Conservation (phyloP, 2,113 vertebrate genomes). For the Ascaphus truei region DNA sequence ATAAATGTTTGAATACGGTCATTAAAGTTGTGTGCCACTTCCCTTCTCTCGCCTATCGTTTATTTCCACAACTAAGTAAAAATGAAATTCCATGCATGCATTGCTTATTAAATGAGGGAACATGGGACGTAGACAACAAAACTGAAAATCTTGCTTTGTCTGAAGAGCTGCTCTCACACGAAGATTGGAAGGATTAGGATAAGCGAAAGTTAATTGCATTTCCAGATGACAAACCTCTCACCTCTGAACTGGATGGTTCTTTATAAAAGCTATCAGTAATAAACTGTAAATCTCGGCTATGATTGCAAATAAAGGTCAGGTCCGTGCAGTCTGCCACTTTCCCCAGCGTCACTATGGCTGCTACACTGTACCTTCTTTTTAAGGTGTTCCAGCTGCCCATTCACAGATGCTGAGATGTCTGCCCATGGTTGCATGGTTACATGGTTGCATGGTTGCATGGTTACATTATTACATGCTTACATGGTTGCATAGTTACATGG, state of each 20-base stretch:
- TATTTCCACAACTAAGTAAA: too few relatives aligned
- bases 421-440: too few relatives aligned
- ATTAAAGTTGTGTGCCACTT: too few relatives aligned
- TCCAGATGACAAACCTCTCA: conserved; percentile 87
- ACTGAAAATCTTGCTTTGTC: conserved; percentile 58
- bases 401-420: background rate
- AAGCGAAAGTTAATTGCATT: conserved; percentile 85
- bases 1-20: too few relatives aligned
- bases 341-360: conserved; percentile 66
- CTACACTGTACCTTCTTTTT: conserved; percentile 61
- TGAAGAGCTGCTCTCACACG: conserved; percentile 63
- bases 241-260: conserved; percentile 86
- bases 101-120: conserved; percentile 29
- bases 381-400: conserved; percentile 65
- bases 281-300: conserved; percentile 86
- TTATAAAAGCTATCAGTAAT: conserved; percentile 88
- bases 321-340: conserved; percentile 72
- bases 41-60: too few relatives aligned
- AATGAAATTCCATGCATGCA: conserved; percentile 22
- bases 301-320: conserved; percentile 86
- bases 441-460: too few relatives aligned
- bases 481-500: too few relatives aligned
- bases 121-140: conserved; percentile 18
- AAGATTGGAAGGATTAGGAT: conserved; percentile 77
- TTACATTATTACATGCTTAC: too few relatives aligned